phyloP scores from a whole-genome alignment of 2,113 vertebrate species.

The Rhabdomys dilectus region DNA sequence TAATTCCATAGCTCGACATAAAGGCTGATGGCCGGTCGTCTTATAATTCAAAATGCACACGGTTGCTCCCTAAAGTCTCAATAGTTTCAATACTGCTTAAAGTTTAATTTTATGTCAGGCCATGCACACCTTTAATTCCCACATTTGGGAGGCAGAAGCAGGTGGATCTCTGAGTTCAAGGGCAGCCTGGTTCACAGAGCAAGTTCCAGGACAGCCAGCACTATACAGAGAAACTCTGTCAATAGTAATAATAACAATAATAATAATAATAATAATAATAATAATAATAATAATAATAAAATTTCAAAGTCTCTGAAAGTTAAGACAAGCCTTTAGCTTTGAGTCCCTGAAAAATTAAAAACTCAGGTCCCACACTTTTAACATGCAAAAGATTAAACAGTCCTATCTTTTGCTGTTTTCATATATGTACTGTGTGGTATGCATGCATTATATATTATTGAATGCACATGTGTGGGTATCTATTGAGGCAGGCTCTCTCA shows the following conservation, averaged over 20 bases:
- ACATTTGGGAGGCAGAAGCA: neutral
- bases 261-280: too few species aligned
- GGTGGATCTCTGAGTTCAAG: neutral
- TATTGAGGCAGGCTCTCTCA: neutral
- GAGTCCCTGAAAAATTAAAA: neutral
- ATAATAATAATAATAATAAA: too few species aligned
- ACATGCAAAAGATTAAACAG: neutral
- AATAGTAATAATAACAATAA: neutral
- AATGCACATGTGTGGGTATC: neutral
- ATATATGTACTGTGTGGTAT: neutral
- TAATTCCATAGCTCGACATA: neutral
- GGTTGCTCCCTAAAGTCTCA: neutral
- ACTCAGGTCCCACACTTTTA: neutral
- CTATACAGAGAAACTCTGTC: neutral
- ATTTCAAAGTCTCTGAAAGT: neutral
- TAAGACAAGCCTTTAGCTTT: neutral
- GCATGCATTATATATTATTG: neutral
- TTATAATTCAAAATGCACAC: neutral
- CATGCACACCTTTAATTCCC: neutral
- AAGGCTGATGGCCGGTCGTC: too few species aligned
- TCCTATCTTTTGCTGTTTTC: neutral
- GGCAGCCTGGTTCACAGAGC: neutral
- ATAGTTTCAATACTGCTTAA: neutral
- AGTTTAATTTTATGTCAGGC: neutral
- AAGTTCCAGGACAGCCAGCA: neutral